These are phyloP conservation scores for Echeneis naucrates DNA, from an alignment of 2,797 vertebrate species.

Conservation along the genomic window DNA sequence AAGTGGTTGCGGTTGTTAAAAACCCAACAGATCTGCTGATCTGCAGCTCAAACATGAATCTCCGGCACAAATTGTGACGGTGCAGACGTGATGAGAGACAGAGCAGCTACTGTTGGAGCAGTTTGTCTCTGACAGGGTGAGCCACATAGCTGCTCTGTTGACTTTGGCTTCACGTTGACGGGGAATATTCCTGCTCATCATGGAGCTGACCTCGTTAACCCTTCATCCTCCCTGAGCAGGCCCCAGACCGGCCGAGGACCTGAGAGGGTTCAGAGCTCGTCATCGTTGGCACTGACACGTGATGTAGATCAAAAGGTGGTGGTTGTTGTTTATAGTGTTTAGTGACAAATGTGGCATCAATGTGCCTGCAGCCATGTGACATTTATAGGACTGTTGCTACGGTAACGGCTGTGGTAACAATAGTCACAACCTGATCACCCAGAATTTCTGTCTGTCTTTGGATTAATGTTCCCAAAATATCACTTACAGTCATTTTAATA, in stretches of 20 bases:
- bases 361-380: background rate
- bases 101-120: constrained; percentile 41
- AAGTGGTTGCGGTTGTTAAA: too few relatives aligned
- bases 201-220: background rate
- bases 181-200: constrained; percentile 30
- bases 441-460: constrained; percentile 4
- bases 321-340: background rate
- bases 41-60: too few relatives aligned
- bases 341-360: background rate
- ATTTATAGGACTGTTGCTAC: background rate
- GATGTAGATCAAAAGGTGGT: too few relatives aligned
- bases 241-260: too few relatives aligned
- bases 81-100: constrained; percentile 22
- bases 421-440: background rate
- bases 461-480: constrained; percentile 1
- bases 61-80: too few relatives aligned
- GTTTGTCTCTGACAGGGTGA: constrained; percentile 36
- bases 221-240: background rate
- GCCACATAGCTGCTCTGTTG: constrained; percentile 58
- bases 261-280: too few relatives aligned
- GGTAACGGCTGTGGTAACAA: constrained; percentile 2
- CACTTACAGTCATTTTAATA: constrained; percentile 17
- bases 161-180: constrained; percentile 55
- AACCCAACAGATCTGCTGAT: too few relatives aligned
- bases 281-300: too few relatives aligned